Evolutionary conservation across 2,888 invertebrate genomes (phyloP).

Genomic region (Agrotis segetum): DNA sequence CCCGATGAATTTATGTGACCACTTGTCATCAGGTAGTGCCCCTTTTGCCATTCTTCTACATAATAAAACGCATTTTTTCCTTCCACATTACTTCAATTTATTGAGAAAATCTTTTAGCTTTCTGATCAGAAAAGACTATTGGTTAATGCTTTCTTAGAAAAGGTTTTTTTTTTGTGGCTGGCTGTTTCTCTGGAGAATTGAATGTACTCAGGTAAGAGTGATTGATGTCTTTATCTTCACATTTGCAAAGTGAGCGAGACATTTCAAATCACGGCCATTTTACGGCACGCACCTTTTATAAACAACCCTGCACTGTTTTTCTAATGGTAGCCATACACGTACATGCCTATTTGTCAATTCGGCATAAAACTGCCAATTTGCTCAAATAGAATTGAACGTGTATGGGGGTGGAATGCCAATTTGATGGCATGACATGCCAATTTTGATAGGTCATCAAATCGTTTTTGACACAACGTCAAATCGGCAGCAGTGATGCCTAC

Average conservation of each 20-base stretch:
- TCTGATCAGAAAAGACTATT: constrained; percentile 67
- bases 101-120: constrained; percentile 60
- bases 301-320: constrained; percentile 45
- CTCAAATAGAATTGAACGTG: no score
- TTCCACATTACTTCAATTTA: constrained; percentile 64
- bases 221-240: constrained; percentile 82
- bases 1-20: constrained; percentile 59
- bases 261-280: constrained; percentile 75
- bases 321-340: no score
- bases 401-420: no score
- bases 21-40: constrained; percentile 55
- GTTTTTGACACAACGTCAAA: no score
- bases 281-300: constrained; percentile 57
- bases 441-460: no score
- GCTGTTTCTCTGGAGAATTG: constrained; percentile 76
- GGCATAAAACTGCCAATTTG: no score
- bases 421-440: no score
- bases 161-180: constrained; percentile 69
- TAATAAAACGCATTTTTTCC: constrained; percentile 55
- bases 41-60: constrained; percentile 58
- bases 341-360: no score
- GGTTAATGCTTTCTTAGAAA: constrained; percentile 70
- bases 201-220: constrained; percentile 80
- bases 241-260: constrained; percentile 76
- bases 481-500: no score